A percentile compares a stretch with the other conserved stretches of the same genome.
Evolutionary conservation across 2,113 vertebrate genomes (phyloP).

Genomic region (Gopherus evgoodei): DNA sequence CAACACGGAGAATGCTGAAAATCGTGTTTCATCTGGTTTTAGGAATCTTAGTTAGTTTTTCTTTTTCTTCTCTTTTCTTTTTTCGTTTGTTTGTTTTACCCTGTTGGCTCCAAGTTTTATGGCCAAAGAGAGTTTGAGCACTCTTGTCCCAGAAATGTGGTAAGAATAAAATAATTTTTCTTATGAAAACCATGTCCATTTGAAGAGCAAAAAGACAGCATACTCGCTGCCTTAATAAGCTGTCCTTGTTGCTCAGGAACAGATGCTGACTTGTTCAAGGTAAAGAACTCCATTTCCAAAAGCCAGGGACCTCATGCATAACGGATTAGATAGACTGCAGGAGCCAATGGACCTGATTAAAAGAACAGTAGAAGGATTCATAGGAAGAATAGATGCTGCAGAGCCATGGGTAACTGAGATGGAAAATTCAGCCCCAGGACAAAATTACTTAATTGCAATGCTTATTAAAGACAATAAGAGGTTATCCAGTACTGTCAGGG

Average conservation of each 20-base stretch:
- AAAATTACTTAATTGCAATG: neutral
- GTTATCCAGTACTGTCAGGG: neutral
- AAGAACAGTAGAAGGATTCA: neutral
- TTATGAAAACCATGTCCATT: conserved; percentile 57
- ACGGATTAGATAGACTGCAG: neutral
- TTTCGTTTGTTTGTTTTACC: conserved; percentile 56
- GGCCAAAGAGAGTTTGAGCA: conserved; percentile 59
- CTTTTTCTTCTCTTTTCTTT: conserved; percentile 50
- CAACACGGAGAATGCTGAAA: conserved; percentile 41
- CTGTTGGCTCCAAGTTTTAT: conserved; percentile 69
- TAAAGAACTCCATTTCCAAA: neutral
- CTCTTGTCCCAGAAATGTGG: conserved; percentile 62
- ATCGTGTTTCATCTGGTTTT: conserved; percentile 56
- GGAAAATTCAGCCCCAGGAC: neutral
- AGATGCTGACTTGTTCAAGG: neutral
- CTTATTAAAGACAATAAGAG: neutral
- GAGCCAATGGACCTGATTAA: neutral
- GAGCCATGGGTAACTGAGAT: neutral
- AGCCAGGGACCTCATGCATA: neutral
- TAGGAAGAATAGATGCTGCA: neutral
- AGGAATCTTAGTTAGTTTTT: conserved; percentile 59
- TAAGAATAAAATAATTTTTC: conserved; percentile 56
- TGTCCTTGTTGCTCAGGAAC: neutral
- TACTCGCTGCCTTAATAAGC: neutral
- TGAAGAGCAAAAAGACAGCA: neutral